phyloP scores from a whole-genome alignment of 1,140 invertebrate genomes.

The Radopholus similis region DNA sequence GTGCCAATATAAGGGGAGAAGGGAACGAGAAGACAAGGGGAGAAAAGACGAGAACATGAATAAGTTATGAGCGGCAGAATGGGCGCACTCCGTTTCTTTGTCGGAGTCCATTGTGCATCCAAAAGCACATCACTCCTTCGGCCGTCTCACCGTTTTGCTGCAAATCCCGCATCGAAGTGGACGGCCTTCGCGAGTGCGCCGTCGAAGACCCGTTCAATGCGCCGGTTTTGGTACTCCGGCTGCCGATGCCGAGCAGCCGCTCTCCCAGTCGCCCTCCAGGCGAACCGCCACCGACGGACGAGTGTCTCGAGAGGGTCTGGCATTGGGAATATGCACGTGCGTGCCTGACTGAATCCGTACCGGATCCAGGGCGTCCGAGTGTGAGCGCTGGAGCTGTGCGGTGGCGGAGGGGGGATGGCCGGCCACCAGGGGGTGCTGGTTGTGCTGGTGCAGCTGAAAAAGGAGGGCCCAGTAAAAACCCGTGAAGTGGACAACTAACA shows the following conservation, averaged over 20 bases:
- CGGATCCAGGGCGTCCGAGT: slow-evolving; percentile 26
- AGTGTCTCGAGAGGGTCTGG: slow-evolving; percentile 10
- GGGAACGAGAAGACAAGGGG: not conserved
- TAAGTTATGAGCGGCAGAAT: no score
- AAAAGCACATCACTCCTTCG: not conserved
- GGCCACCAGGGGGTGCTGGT: slow-evolving; percentile 1
- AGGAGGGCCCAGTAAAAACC: not conserved
- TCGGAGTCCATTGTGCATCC: not conserved
- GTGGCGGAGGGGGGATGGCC: slow-evolving; percentile 3
- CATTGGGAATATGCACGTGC: not conserved
- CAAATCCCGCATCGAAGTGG: slow-evolving; percentile 7
- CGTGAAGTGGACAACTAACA: not conserved
- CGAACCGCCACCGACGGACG: slow-evolving; percentile 1
- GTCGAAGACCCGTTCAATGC: not conserved
- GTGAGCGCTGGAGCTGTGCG: slow-evolving; percentile 17
- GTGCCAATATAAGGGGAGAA: not conserved
- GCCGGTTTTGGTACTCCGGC: not conserved
- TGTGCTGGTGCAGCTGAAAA: not conserved
- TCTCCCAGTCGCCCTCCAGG: not conserved
- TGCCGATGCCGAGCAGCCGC: not conserved
- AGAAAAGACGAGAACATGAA: not conserved
- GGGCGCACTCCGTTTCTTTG: not conserved
- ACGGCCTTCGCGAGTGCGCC: not conserved
- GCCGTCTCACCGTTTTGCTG: slow-evolving; percentile 4
- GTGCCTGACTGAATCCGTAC: not conserved